Conservation (phyloP, 2,888 invertebrate genomes). For the Clivina fossor region DNA sequence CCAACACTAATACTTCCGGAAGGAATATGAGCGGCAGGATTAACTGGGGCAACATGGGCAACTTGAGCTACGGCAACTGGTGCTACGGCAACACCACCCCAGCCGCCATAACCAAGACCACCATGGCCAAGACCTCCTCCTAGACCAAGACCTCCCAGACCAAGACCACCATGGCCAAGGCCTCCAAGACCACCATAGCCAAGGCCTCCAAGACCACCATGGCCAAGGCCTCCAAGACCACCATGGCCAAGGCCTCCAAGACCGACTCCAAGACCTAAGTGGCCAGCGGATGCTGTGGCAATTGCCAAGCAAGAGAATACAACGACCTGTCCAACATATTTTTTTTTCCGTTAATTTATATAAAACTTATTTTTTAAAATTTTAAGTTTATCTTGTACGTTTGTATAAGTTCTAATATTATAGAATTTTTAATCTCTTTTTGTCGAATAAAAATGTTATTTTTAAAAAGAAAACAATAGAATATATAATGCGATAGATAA, state of each 20-base stretch:
- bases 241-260: slow-evolving; percentile 8
- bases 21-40: slow-evolving; percentile 3
- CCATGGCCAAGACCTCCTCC: slow-evolving; percentile 21
- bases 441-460: too few relatives aligned
- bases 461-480: too few relatives aligned
- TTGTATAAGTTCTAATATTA: too few relatives aligned
- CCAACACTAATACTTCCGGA: slow-evolving; percentile 40
- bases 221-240: slow-evolving; percentile 17
- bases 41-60: neutral
- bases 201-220: slow-evolving; percentile 21
- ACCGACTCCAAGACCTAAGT: slow-evolving; percentile 11
- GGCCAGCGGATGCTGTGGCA: slow-evolving; percentile 9
- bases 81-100: slow-evolving; percentile 14
- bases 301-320: slow-evolving; percentile 10
- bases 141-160: slow-evolving; percentile 21
- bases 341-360: slow-evolving; percentile 27
- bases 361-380: too few relatives aligned
- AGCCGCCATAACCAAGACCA: slow-evolving; percentile 22
- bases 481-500: too few relatives aligned
- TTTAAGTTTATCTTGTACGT: too few relatives aligned
- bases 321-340: slow-evolving; percentile 14
- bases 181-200: slow-evolving; percentile 21
- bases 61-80: neutral
- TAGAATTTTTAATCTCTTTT: too few relatives aligned
- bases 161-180: slow-evolving; percentile 12